These are phyloP conservation scores for Crenichthys baileyi DNA, from an alignment of 2,797 vertebrate species.

Conservation along the genomic window DNA sequence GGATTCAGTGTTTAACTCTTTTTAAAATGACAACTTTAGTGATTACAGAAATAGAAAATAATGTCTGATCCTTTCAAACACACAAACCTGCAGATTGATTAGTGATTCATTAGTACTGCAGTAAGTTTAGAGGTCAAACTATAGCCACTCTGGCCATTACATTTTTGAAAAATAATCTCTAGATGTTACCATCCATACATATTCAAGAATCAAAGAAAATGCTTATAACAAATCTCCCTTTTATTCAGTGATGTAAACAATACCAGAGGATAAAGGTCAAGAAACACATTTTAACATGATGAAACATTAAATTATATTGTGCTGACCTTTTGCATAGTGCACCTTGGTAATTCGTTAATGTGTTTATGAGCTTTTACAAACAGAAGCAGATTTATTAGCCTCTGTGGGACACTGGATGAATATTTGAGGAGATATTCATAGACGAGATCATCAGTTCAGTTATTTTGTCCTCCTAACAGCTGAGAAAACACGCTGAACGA, in stretches of 20 bases:
- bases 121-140: neutral
- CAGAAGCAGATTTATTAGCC: neutral
- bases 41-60: too few species aligned
- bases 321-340: neutral
- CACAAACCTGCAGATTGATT: neutral
- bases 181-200: neutral
- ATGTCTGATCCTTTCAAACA: neutral
- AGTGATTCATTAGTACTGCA: neutral
- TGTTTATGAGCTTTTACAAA: neutral
- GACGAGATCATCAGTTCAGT: slow-evolving; percentile 10
- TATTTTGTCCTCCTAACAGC: slow-evolving; percentile 35
- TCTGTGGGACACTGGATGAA: slow-evolving; percentile 9
- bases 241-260: neutral
- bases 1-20: too few species aligned
- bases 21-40: too few species aligned
- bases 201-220: neutral
- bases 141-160: neutral
- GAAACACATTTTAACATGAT: neutral
- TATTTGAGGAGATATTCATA: slow-evolving; percentile 8
- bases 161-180: neutral
- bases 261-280: neutral
- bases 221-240: neutral
- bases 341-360: neutral
- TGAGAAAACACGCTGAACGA: slow-evolving; percentile 36
- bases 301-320: neutral